Base-by-base conservation (phyloP, 2,113 vertebrate species). In the Passer montanus region DNA sequence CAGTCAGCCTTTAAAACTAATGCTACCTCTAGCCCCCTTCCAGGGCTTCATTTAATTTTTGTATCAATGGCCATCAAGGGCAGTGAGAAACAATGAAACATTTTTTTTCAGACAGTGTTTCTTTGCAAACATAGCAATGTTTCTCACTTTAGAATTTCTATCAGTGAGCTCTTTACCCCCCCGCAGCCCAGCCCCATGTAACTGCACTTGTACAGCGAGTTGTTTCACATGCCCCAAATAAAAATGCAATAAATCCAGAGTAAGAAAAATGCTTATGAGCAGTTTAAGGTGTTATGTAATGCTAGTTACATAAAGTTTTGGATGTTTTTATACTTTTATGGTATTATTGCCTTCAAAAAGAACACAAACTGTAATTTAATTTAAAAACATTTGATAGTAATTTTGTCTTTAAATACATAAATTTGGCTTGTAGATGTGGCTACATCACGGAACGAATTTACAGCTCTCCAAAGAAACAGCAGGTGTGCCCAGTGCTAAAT, bases 251-350 rank as follows among this genome's bases (percentile, higher is more conserved):
- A 88, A 89, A 87, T 91, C 70, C 81, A 91, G 73, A 93, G 46
- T 75, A 89, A 84, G 91, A 62, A 76, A 86, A 87, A 93, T 18
- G 90, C 84, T 62, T 77, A 53, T 43, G 68, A 87, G 62, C 90
- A 91, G 53, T 76, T 69, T 59, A 53, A 80, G 69, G 88, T 78
- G 49, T 93, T 96, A 94, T 50, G 53, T 84, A 95, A 94, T 79
- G 30, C 41, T 39, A n/a, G 88, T 95, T 96, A 90, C 53, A 84
- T 95, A 87, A 96, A 95, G 80, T 89, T 92, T 91, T 85, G 83
- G 60, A 80, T 84, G 56, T 66, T 75, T 94, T 92, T 86, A 46
- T 75, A 68, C 68, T 80, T 84, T 49, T 67, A 81, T 76, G 69
- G 13, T 64, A 44, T 63, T 94, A 70, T 15, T 95, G 74, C 87